Evolutionary conservation across 2,113 vertebrate species (phyloP), one percentile per base, ranked within the genome.

Genomic region (Gopherus evgoodei): DNA sequence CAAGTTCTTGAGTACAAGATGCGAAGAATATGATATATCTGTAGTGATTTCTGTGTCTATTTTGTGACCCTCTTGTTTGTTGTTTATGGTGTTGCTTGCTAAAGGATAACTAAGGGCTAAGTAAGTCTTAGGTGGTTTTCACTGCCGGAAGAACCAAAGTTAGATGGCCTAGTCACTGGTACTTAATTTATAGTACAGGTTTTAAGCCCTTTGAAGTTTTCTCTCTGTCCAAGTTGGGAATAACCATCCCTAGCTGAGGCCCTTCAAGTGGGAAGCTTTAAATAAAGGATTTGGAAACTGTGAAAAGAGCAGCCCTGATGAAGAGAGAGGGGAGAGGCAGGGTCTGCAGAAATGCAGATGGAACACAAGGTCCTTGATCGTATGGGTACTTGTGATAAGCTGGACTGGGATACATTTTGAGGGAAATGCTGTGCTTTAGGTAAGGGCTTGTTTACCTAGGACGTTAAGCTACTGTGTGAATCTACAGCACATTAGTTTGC

Each of bases 1-100:
- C n/a, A 38, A 92, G 29, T 13, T 56, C 95, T 94, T 89, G 87
- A 72, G 54, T 91, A 59, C 59, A 89, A 59, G 50, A 65, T 49
- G 0, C 53, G 12, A 65, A 87, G 65, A 81, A 81, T 84, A 6
- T 31, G 16, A 49, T 8, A 54, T 87, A 79, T 94, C 11, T 82
- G 31, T 11, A 87, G 80, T 31, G 11, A 83, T 83, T 44, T 24
- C 3, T 31, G 81, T 21, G 44, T 22, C 69, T 88, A 95, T 92
- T 94, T 1, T 8, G 22, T 62, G 47, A 90, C 1, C 5, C 86
- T 65, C 86, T 1, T 53, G 4, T 84, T 88, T 76, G 2, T 38
- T 96, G 1, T 1, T 90, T 84, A 44, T 72, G 31, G 16, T 62
- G 38, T 17, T 54, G 27, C 38, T 75, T 75, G 69, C 9, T 12